Base-by-base conservation (phyloP, 2,888 invertebrate species). In the Melikaiella ostensackeni region DNA sequence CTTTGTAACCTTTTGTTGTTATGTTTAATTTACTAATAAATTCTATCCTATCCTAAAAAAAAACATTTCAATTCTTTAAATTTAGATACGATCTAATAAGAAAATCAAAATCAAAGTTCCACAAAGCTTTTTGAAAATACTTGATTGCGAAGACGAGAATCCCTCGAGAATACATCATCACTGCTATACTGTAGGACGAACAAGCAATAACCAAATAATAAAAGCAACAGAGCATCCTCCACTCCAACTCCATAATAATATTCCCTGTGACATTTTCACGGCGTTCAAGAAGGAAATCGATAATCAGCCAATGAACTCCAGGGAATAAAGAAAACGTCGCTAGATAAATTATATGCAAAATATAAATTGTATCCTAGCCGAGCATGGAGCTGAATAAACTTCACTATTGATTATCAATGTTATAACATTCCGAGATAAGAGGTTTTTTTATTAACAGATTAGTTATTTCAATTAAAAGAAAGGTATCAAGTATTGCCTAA, bases 121-220 rank as follows among this genome's bases (percentile, higher is more conserved):
- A 16, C 16, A 42, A 5, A 16, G 5, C 16, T 42, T 50, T 50
- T n/a, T n/a, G 7, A 7, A n/a, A n/a, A 55, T 21, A 21, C 21
- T 9, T 21, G 50, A n/a, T 3, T 21, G 50, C 50, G 9, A 55
- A 55, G 50, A 55, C 9, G n/a, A 55, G n/a, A 21, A 55, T 55
- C 21, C 9, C 9, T 55, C 50, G 50, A 55, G 50, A 21, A n/a
- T 21, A 8, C n/a, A n/a, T 50, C 50, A 50, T n/a, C 50, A 50
- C 8, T 50, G n/a, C 50, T 50, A 21, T n/a, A 55, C 19, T 21
- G 9, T n/a, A 55, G 9, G 3, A 21, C 9, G 9, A 9, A 55
- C n/a, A 50, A 50, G n/a, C n/a, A n/a, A n/a, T 50, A 50, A 50
- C n/a, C n/a, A n/a, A 50, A 50, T 50, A 50, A 50, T 50, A 50